Evolutionary conservation across 2,888 invertebrate species (phyloP), one percentile per base, ranked within the genome.

Genomic region (Orthosia gracilis): DNA sequence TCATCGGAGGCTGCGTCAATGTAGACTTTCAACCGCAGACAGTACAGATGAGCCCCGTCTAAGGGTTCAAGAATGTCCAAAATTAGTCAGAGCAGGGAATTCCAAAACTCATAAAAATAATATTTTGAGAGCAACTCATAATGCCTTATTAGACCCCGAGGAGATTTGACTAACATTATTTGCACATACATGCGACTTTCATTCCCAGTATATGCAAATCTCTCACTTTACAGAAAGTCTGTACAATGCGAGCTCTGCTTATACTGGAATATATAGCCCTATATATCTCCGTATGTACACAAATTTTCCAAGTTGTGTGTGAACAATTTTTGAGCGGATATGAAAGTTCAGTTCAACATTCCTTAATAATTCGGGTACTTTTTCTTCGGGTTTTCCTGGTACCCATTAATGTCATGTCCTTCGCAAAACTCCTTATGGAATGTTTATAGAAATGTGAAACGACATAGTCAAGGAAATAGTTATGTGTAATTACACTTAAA

Each of bases 41-140:
- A 54, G 84, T 73, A 59, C 21, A 64, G 62, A 69, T 61, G 63
- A 45, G 12, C 52, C 52, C 76, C 69, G n/a, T 73, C 63, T 74
- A 31, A 78, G 69, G 73, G 73, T 31, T 45, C 74, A 68, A 80
- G 84, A 88, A 78, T 82, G 77, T 59, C 62, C 69, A 73, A 81
- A 69, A 74, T 83, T 88, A 85, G 78, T 84, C 86, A 87, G 77
- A 62, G 45, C 73, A 82, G 88, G 85, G 72, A 83, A 83, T 82
- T 49, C 83, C 87, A 57, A 78, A 76, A 76, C 31, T 73, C 64
- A 59, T 64, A 49, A 69, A 65, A 85, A 85, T n/a, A 82, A 84
- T 84, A 71, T 76, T 82, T 86, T 63, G 23, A 77, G 63, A 79
- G 40, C 61, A 78, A 82, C 71, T 86, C 88, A 88, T 77, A 69